These are phyloP conservation scores for Gastrophryne carolinensis DNA, from an alignment of 2,797 vertebrate species.

Conservation along the genomic window DNA sequence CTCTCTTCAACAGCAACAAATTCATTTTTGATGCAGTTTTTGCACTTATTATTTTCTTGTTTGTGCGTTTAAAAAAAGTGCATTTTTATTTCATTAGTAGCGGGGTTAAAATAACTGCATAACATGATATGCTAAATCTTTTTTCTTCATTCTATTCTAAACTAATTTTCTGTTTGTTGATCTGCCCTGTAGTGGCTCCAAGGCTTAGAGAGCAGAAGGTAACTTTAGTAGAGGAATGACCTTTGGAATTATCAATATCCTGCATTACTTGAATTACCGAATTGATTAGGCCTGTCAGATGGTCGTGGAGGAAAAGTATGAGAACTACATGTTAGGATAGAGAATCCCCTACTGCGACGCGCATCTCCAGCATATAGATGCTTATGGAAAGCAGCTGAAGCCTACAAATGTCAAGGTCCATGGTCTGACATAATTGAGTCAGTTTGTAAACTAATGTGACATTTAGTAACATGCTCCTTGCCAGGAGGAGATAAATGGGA, in stretches of 20 bases:
- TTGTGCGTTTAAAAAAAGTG: no score
- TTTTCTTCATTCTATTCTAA: neutral
- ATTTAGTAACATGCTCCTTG: slow-evolving; percentile 7
- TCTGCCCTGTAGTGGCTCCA: neutral
- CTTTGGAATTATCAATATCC: slow-evolving; percentile 47
- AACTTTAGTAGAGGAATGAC: slow-evolving; percentile 31
- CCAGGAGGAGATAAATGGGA: neutral
- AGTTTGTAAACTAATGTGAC: neutral
- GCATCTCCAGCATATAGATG: neutral
- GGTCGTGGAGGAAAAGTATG: no score
- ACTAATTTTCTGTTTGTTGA: neutral
- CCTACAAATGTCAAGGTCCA: slow-evolving; percentile 4
- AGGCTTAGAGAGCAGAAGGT: neutral
- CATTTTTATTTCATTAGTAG: neutral
- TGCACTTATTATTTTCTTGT: no score
- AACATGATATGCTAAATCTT: neutral
- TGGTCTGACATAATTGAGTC: neutral
- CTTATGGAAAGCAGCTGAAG: neutral
- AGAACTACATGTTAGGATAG: neutral
- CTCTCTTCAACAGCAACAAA: no score
- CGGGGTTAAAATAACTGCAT: neutral
- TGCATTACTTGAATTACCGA: slow-evolving; percentile 37
- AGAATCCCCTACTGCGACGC: neutral
- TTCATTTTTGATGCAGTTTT: no score
- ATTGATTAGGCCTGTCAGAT: slow-evolving; percentile 41